Evolutionary conservation across 2,888 invertebrate genomes (phyloP), one percentile per base, ranked within the genome.

Genomic region (Erebia aethiops): DNA sequence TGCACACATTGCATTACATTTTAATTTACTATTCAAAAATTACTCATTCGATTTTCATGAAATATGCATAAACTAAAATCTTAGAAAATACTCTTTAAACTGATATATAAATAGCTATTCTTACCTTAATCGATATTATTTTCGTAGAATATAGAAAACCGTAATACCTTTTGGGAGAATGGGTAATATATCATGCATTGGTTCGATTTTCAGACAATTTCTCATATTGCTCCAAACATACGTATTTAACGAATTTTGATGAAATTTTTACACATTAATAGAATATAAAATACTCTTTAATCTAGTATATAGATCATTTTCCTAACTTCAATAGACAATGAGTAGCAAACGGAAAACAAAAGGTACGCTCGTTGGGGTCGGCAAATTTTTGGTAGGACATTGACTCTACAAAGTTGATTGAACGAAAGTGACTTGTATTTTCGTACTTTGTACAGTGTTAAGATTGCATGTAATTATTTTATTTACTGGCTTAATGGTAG

Each of bases 391-490:
- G 66, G 66, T 16, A 64, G 76, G 75, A 70, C 76, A 63, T 70
- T 74, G 70, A 72, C 70, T 69, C 70, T 43, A 11, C 13, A 41
- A 49, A 64, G 72, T 71, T 62, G 66, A 74, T 60, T 71, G 76
- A 70, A 75, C 75, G 74, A 73, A 75, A 75, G 74, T 75, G 74
- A 74, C 75, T 72, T 60, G 58, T 11, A 10, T 49, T 61, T 70
- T 72, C 46, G 51, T 66, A 68, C 62, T 49, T 46, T 62, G 46
- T 62, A 62, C 46, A 62, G 49, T 49, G 62, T 62, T 49, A 14
- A 26, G 54, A 54, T 54, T 57, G 26, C 14, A 21, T 14, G 46
- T 62, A 62, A 49, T 62, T 21, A 21, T 49, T 43, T 21, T 21
- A 14, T 46, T 21, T 43, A 21, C 21, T 5, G 13, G 18, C 21